Evolutionary conservation across 2,888 invertebrate genomes (phyloP).

Genomic region (Phrixothrix hirtus): DNA sequence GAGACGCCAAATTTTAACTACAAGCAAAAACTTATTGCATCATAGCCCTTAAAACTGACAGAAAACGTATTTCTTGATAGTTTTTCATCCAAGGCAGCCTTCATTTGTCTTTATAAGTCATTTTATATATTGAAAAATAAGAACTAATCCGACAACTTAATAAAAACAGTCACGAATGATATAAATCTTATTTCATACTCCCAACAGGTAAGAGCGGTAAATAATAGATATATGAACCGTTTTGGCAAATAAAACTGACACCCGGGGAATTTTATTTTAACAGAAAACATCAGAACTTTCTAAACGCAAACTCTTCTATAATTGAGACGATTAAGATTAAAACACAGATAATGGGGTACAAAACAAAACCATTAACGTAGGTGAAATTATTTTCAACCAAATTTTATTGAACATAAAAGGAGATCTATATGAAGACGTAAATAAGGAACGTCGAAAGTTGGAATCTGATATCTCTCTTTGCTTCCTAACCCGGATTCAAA

Average conservation of each 20-base stretch:
- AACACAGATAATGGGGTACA: not conserved
- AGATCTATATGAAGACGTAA: conserved; percentile 14
- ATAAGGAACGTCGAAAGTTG: conserved; percentile 13
- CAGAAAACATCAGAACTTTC: too few species aligned
- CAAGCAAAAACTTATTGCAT: too few species aligned
- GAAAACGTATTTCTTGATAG: too few species aligned
- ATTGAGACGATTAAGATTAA: too few species aligned
- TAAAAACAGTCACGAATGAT: conserved; percentile 24
- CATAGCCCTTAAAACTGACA: too few species aligned
- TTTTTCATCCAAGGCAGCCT: too few species aligned
- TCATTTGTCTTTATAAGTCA: not conserved
- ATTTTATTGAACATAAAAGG: conserved; percentile 13
- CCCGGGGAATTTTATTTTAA: too few species aligned
- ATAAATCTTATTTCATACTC: conserved; percentile 11
- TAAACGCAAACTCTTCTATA: too few species aligned
- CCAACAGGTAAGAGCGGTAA: conserved; percentile 2
- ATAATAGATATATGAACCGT: not conserved
- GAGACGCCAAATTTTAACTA: too few species aligned
- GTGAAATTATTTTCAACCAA: conserved; percentile 5
- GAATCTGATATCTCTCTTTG: conserved; percentile 9
- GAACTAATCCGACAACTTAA: conserved; percentile 20
- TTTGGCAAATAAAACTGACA: too few species aligned
- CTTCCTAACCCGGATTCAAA: not conserved
- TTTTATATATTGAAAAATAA: conserved; percentile 9
- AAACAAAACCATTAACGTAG: conserved; percentile 4